These are phyloP conservation scores for Polypterus bichir DNA, from an alignment of 2,113 vertebrate species.

Conservation along the genomic window DNA sequence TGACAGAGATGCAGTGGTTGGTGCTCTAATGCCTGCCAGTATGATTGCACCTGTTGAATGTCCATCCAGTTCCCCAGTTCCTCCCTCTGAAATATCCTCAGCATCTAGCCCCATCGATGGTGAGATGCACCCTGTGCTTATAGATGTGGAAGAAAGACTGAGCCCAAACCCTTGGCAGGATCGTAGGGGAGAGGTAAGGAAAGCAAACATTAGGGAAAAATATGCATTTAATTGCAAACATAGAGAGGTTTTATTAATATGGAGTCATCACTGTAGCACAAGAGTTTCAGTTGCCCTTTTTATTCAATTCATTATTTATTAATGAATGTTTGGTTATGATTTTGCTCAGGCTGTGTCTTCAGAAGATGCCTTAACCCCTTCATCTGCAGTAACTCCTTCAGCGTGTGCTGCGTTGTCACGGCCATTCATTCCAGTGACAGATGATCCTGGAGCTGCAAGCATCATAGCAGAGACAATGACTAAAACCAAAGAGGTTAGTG, in stretches of 20 bases:
- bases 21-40: slow-evolving; percentile 85
- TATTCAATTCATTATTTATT: too few species aligned
- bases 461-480: slow-evolving; percentile 98
- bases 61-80: slow-evolving; percentile 69
- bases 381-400: slow-evolving; percentile 83
- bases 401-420: slow-evolving; percentile 76
- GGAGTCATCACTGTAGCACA: too few species aligned
- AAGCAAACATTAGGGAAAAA: neutral
- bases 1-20: slow-evolving; percentile 79
- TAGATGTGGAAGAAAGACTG: slow-evolving; percentile 67
- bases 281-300: too few species aligned
- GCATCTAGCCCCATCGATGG: slow-evolving; percentile 63
- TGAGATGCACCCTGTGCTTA: slow-evolving; percentile 54
- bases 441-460: slow-evolving; percentile 92
- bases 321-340: too few species aligned
- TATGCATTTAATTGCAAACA: neutral
- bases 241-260: neutral
- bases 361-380: slow-evolving; percentile 79
- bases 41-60: slow-evolving; percentile 92
- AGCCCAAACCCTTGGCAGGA: slow-evolving; percentile 92
- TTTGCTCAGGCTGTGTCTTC: slow-evolving; percentile 60
- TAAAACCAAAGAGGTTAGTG: slow-evolving; percentile 81
- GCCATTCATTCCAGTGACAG: slow-evolving; percentile 94
- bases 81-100: slow-evolving; percentile 62
- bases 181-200: slow-evolving; percentile 74